These are phyloP conservation scores for Penelope pileata DNA, from an alignment of 2,113 vertebrate species.

Conservation along the genomic window DNA sequence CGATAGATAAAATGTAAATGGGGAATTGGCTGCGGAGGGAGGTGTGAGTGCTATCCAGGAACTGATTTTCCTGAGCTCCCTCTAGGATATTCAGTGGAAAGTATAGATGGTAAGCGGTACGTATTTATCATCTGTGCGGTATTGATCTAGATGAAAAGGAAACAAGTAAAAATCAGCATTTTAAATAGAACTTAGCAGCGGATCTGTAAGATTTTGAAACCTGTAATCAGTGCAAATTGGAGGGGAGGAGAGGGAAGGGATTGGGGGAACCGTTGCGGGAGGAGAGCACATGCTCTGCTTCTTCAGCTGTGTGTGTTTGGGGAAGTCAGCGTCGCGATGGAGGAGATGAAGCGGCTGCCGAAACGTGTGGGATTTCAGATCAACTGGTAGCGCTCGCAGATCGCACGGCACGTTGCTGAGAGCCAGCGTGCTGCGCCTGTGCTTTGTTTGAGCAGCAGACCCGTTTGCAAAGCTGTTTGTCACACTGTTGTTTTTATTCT, in stretches of 20 bases:
- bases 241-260: conserved; percentile 31
- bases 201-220: conserved; percentile 36
- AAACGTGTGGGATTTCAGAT: conserved; percentile 12
- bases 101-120: background rate
- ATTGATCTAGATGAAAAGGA: conserved; percentile 55
- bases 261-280: background rate
- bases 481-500: conserved; percentile 55
- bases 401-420: background rate
- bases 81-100: background rate
- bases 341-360: background rate
- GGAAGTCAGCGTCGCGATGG: background rate
- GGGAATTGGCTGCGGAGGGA: background rate
- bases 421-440: background rate
- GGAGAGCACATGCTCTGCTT: background rate
- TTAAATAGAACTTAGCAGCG: conserved; percentile 50
- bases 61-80: conserved; percentile 13
- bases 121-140: conserved; percentile 48
- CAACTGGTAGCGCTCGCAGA: background rate
- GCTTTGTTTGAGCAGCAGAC: conserved; percentile 43
- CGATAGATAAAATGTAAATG: background rate
- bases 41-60: background rate
- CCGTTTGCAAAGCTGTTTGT: conserved; percentile 63
- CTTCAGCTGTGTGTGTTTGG: background rate
- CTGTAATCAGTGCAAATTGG: conserved; percentile 54
- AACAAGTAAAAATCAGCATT: conserved; percentile 66